Evolutionary conservation across 2,888 invertebrate species (phyloP).

Genomic region (Eilema sororculum): DNA sequence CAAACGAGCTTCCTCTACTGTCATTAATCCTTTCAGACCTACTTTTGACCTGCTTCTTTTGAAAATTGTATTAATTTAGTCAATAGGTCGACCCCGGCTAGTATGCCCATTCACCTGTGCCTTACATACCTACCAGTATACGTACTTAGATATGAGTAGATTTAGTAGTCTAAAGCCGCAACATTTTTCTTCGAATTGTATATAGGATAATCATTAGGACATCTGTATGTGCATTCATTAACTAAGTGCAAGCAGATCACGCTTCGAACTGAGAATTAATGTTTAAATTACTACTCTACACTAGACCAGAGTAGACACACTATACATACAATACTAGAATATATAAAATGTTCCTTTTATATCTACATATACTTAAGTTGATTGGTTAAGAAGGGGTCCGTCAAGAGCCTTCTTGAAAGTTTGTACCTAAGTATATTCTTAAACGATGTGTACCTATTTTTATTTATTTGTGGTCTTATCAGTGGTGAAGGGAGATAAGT

Average conservation of each 20-base stretch:
- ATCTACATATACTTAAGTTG: neutral
- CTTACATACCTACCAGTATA: no score
- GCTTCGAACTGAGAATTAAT: neutral
- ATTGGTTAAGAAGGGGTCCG: neutral
- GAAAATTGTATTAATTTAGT: no score
- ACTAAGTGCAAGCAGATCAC: neutral
- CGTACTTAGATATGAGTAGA: neutral
- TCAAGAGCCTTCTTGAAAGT: neutral
- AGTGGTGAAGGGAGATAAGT: no score
- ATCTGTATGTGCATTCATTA: slow-evolving; percentile 6
- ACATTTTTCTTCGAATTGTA: neutral
- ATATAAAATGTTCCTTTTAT: slow-evolving; percentile 16
- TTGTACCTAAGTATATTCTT: neutral
- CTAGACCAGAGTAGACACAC: slow-evolving; percentile 6
- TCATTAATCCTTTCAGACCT: no score
- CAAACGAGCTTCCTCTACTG: no score
- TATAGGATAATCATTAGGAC: neutral
- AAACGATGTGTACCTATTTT: neutral
- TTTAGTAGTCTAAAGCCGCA: neutral
- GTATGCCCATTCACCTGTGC: no score
- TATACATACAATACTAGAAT: slow-evolving; percentile 5
- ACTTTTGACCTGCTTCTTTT: no score
- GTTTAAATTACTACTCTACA: slow-evolving; percentile 7
- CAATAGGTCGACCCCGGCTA: no score
- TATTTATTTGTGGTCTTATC: no score